A percentile compares a stretch with the other conserved stretches of the same genome.
phyloP scores from a whole-genome alignment of 2,113 vertebrate species.

The Chunga burmeisteri region DNA sequence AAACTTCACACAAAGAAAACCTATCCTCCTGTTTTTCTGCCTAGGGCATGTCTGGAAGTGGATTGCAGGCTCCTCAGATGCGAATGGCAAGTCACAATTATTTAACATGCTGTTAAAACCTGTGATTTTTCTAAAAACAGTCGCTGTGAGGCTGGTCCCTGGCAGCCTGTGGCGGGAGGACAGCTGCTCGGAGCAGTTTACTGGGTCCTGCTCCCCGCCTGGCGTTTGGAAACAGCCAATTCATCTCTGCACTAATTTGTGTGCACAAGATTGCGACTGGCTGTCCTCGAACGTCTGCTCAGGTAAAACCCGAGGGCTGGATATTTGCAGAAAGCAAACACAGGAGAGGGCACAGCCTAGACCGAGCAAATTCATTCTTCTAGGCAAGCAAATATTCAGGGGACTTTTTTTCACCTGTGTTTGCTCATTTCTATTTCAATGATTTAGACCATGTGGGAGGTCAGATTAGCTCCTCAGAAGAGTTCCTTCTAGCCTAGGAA shows the following conservation, averaged over 20 bases:
- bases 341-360: not conserved
- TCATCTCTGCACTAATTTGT: constrained; percentile 25
- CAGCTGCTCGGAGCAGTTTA: fast-evolving
- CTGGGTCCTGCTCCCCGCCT: not conserved
- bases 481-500: not conserved
- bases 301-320: not conserved
- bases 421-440: constrained; percentile 22
- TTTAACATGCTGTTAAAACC: not conserved
- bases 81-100: not conserved
- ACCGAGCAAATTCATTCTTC: constrained; percentile 46
- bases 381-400: constrained; percentile 22
- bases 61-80: not conserved
- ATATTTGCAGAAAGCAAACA: constrained; percentile 52
- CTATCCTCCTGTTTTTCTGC: not conserved
- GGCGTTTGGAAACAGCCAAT: not conserved
- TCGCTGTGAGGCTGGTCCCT: not conserved
- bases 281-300: not conserved
- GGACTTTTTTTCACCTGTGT: not conserved
- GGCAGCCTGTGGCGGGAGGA: not conserved
- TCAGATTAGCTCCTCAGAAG: not conserved
- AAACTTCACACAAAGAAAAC: not conserved
- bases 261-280: not conserved
- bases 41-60: not conserved
- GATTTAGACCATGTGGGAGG: not conserved
- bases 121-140: not conserved